A percentile compares a stretch with the other conserved stretches of the same genome.
Evolutionary conservation across 64 coral and sea anemone genomes (phyloP).

Genomic region (Pocillopora damicornis): DNA sequence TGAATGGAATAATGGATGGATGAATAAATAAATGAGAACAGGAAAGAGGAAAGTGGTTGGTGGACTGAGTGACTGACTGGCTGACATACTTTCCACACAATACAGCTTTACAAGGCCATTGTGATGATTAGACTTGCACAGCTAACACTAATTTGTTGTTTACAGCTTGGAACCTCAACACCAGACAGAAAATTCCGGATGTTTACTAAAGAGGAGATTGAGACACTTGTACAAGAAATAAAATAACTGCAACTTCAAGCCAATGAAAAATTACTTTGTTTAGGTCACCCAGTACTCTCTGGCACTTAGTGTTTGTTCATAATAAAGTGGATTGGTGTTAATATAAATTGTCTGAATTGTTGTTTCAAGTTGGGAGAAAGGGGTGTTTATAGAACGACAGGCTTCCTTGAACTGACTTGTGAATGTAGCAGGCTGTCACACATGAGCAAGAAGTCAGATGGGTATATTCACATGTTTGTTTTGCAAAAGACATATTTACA

Average conservation of each 20-base stretch:
- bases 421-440: no score
- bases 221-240: slow-evolving; percentile 85
- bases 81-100: no score
- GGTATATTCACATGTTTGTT: neutral
- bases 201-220: slow-evolving; percentile 85
- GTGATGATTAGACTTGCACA: neutral
- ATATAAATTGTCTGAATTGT: neutral
- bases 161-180: slow-evolving; percentile 84
- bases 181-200: slow-evolving; percentile 82
- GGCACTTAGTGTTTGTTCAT: slow-evolving; percentile 30
- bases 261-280: slow-evolving; percentile 12
- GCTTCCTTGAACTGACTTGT: no score
- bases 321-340: slow-evolving; percentile 8
- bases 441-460: no score
- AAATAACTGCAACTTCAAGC: slow-evolving; percentile 39
- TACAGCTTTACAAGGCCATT: no score
- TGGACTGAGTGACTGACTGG: no score
- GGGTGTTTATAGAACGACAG: no score
- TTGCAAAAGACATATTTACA: neutral
- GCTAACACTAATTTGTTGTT: neutral
- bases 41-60: no score
- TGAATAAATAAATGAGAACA: no score
- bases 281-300: neutral
- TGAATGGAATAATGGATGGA: no score
- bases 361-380: neutral